Evolutionary conservation across 2,113 vertebrate genomes (phyloP).

Genomic region (Equus przewalskii): DNA sequence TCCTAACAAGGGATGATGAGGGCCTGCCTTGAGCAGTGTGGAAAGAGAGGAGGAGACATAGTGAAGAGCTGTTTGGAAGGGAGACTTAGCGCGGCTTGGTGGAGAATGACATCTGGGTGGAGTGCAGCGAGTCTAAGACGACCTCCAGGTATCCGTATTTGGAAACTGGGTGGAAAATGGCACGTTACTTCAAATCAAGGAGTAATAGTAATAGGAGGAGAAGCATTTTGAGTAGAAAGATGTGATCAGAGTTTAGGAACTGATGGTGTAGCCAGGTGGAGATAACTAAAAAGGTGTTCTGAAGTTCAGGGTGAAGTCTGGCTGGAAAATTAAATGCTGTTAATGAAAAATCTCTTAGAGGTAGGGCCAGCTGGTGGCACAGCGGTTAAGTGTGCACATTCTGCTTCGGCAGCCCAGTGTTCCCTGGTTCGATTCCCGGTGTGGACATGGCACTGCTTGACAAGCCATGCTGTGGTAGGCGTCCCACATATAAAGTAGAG

Average conservation of each 20-base stretch:
- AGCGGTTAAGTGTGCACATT: too few relatives aligned
- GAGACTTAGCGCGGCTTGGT: too few relatives aligned
- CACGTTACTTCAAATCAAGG: neutral
- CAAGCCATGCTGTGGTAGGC: too few relatives aligned
- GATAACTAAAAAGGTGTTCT: neutral
- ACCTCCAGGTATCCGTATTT: neutral
- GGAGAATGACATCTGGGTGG: neutral
- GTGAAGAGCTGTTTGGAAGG: neutral
- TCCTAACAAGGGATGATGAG: neutral
- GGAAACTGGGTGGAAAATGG: neutral
- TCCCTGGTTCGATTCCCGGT: too few relatives aligned
- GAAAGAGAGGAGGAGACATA: neutral
- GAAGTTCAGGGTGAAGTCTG: neutral
- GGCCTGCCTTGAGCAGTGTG: neutral
- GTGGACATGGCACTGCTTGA: too few relatives aligned
- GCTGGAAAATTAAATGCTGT: neutral
- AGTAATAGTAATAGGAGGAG: neutral
- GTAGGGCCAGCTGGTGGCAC: neutral
- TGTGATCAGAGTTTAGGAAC: neutral
- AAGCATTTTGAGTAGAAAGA: neutral
- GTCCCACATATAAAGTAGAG: too few relatives aligned
- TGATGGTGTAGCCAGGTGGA: neutral
- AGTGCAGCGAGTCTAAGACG: neutral
- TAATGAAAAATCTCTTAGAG: neutral
- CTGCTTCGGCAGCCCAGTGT: too few relatives aligned